phyloP scores from a whole-genome alignment of 2,797 vertebrate genomes.

The Hapalemur alaotrensis region DNA sequence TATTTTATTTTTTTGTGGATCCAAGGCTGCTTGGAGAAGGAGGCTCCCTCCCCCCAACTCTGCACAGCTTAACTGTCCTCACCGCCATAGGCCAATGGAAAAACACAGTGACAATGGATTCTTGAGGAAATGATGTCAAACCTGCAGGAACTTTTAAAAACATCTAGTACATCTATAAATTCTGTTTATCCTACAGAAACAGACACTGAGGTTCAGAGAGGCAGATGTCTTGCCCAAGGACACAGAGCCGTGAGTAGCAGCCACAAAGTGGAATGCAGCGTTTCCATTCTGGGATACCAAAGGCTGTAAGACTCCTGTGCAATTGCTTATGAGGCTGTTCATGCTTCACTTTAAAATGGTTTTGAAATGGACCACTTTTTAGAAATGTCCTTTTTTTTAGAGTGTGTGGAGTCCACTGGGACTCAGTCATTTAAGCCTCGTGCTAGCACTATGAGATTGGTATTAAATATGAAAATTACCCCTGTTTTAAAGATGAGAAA shows the following conservation, averaged over 20 bases:
- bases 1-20: neutral
- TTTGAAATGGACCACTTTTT: neutral
- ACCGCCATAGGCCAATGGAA: neutral
- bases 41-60: neutral
- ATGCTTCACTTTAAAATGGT: neutral
- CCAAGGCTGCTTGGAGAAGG: neutral
- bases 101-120: neutral
- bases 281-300: neutral
- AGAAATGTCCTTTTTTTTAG: neutral
- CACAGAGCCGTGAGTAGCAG: neutral
- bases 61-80: neutral
- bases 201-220: neutral
- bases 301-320: accelerated
- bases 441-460: neutral
- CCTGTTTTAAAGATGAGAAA: conserved; percentile 70
- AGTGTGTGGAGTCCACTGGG: neutral
- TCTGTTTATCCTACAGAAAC: neutral
- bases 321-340: neutral
- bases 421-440: neutral
- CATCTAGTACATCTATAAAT: neutral
- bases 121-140: neutral
- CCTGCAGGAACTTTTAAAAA: neutral
- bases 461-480: conserved; percentile 42
- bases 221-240: too few relatives aligned
- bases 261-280: neutral